A percentile compares a stretch with the other conserved stretches of the same genome.
Conservation (phyloP, 2,113 vertebrate genomes). For the Salvelinus namaycush region DNA sequence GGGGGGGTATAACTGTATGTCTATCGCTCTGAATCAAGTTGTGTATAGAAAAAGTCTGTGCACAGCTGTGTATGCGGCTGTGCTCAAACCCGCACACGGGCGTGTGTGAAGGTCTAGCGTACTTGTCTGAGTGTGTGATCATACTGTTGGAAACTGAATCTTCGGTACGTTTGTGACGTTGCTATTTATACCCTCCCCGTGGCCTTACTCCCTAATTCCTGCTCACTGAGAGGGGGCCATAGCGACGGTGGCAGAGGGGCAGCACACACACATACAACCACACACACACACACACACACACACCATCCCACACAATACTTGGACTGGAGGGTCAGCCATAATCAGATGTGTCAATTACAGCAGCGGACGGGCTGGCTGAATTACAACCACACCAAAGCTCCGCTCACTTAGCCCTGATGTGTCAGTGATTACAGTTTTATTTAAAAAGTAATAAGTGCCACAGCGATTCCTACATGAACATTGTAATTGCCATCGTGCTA, state of each 20-base stretch:
- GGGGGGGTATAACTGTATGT: too few relatives aligned
- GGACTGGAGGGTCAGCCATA: conserved; percentile 33
- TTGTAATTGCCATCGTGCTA: conserved; percentile 17
- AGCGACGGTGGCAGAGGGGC: background rate
- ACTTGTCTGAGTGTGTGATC: background rate
- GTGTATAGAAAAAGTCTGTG: background rate
- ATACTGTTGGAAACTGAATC: conserved; percentile 3
- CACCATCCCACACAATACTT: background rate
- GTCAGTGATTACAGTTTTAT: conserved; percentile 54
- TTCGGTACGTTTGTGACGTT: conserved; percentile 1
- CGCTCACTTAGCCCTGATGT: conserved; percentile 19
- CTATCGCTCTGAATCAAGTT: too few relatives aligned
- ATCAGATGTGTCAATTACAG: conserved; percentile 46
- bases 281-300: too few relatives aligned
- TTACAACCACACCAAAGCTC: conserved; percentile 8
- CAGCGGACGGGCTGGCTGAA: conserved; percentile 14
- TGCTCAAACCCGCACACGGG: background rate
- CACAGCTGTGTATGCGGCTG: background rate
- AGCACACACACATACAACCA: too few relatives aligned
- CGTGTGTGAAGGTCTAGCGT: background rate
- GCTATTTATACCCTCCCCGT: conserved; percentile 39
- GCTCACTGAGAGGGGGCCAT: background rate
- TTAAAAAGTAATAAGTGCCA: conserved; percentile 50
- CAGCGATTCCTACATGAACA: conserved; percentile 37
- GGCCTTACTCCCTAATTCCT: conserved; percentile 15